Base-by-base conservation (phyloP, 2,113 vertebrate genomes). In the Gambusia holbrooki region DNA sequence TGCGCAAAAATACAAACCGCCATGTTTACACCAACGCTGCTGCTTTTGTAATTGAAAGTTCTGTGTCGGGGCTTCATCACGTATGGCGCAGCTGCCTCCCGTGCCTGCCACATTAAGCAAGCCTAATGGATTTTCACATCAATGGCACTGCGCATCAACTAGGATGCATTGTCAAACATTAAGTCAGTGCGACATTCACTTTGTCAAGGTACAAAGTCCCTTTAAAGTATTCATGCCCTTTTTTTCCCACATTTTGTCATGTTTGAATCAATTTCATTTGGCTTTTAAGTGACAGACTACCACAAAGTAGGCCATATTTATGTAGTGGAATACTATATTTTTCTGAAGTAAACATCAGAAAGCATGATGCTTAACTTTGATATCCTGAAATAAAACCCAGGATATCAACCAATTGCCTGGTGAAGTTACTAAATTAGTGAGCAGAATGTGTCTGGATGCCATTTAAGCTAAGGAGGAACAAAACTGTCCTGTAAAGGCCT, bases 81-180 rank as follows among this genome's bases (percentile, higher is more conserved):
- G 65, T 74, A 84, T 70, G 42, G 71, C 40, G 63, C 89, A 90
- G 90, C 90, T 88, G 92, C 84, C 79, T 84, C 84, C 84, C 65
- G 75, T 80, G 87, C 78, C 84, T 90, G 90, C 84, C 92, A 89
- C 88, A 90, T 92, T 93, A 93, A 84, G 85, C 85, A 89, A 68
- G 77, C 88, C 89, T 93, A 93, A 93, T 91, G 92, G 89, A 82
- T 88, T 90, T 87, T 87, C 82, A 85, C 82, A 83, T 82, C 78
- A 73, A 78, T 83, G 74, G 65, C 86, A 48, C 66, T 48, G 70
- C 60, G 68, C 80, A 84, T 74, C 79, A 78, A 83, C 79, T 62
- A 63, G 80, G 73, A 62, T 74, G 69, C 81, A 82, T 82, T 88
- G 74, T 72, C 19, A 6, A 68, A 74, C 54, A 51, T 86, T 89